Percentiles rank a stretch among this genome's conserved stretches.
phyloP scores from a whole-genome alignment of 2,113 vertebrate species.

The Acinonyx jubatus region DNA sequence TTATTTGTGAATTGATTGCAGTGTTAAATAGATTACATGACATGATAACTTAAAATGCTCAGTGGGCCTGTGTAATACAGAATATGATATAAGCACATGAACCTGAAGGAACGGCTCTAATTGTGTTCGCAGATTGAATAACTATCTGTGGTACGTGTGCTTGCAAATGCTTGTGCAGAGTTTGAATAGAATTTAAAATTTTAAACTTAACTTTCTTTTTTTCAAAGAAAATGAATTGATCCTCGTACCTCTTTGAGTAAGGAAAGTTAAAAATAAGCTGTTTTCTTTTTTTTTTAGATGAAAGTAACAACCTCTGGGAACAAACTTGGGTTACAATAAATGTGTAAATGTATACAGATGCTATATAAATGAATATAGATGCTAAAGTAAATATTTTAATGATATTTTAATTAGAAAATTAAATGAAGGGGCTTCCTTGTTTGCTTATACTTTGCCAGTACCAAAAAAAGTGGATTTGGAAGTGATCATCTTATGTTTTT shows the following conservation, averaged over 20 bases:
- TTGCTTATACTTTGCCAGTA: constrained; percentile 57
- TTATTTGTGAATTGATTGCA: constrained; percentile 73
- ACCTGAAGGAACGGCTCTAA: not conserved
- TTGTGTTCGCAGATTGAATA: not conserved
- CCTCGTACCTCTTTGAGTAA: not conserved
- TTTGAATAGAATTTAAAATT: not conserved
- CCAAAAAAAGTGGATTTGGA: constrained; percentile 15
- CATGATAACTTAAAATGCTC: constrained; percentile 41
- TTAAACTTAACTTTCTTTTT: not conserved
- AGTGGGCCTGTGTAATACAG: not conserved
- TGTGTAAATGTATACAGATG: no score
- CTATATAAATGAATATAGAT: not conserved
- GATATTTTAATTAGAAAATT: constrained; percentile 67
- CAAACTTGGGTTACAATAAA: constrained; percentile 30
- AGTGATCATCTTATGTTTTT: constrained; percentile 23
- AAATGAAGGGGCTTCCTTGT: not conserved
- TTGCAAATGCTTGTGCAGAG: not conserved
- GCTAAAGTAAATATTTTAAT: constrained; percentile 28
- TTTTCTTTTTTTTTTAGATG: constrained; percentile 57
- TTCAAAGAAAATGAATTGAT: constrained; percentile 3
- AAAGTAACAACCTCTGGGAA: constrained; percentile 1
- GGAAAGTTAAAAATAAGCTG: constrained; percentile 11
- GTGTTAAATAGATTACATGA: constrained; percentile 56
- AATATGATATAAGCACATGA: not conserved
- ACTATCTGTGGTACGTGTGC: not conserved